phyloP scores from a whole-genome alignment of 2,888 invertebrate species.

The Amphipyra berbera region DNA sequence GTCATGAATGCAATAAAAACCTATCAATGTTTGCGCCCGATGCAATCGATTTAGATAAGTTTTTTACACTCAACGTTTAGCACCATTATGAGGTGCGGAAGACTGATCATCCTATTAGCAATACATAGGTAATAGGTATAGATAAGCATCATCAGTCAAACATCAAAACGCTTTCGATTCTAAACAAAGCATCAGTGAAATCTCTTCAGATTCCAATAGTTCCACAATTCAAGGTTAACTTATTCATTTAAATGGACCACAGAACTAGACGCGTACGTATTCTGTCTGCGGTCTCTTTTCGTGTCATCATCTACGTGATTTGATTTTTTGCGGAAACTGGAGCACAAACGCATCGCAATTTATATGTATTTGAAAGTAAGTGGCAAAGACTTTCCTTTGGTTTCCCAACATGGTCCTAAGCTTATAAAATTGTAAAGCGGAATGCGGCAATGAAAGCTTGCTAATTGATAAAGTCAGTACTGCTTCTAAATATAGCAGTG shows the following conservation, averaged over 20 bases:
- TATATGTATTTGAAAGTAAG: conserved; percentile 71
- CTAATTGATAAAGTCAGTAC: conserved; percentile 55
- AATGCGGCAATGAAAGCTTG: conserved; percentile 75
- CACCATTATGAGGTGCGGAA: too few species aligned
- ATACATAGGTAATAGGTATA: too few species aligned
- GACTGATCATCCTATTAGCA: too few species aligned
- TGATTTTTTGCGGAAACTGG: conserved; percentile 69
- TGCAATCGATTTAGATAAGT: too few species aligned
- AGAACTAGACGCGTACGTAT: conserved; percentile 56
- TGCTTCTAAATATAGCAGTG: conserved; percentile 65
- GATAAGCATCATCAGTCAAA: neutral
- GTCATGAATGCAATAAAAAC: too few species aligned
- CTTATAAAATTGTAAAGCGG: conserved; percentile 56
- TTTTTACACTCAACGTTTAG: too few species aligned
- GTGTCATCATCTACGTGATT: conserved; percentile 78
- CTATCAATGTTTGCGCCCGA: too few species aligned
- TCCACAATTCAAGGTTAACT: conserved; percentile 66
- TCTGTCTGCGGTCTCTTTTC: conserved; percentile 64
- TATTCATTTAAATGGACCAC: conserved; percentile 39
- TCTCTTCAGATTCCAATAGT: conserved; percentile 68
- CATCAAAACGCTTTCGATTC: conserved; percentile 51
- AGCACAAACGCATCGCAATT: conserved; percentile 65
- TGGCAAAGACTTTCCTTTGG: conserved; percentile 68
- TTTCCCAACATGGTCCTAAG: conserved; percentile 58
- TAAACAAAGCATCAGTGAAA: conserved; percentile 70